Conservation (phyloP, 2,113 vertebrate genomes). For the Calyptomena viridis region DNA sequence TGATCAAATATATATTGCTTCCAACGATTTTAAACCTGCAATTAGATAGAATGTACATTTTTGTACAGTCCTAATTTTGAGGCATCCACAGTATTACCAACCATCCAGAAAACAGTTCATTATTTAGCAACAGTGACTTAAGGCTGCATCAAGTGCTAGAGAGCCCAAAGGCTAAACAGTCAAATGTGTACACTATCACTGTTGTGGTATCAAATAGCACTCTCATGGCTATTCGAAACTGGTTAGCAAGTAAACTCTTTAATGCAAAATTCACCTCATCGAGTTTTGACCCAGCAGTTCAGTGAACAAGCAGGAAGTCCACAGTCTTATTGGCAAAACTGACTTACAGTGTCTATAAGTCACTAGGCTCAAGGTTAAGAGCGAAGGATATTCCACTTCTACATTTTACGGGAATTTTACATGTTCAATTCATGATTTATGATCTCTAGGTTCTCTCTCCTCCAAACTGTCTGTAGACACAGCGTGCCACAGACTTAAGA, state of each 20-base stretch:
- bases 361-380: constrained; percentile 88
- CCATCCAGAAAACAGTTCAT: constrained; percentile 76
- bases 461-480: constrained; percentile 86
- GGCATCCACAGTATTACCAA: constrained; percentile 66
- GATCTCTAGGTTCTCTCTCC: constrained; percentile 87
- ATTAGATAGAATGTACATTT: constrained; percentile 64
- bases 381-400: constrained; percentile 87
- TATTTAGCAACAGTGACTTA: constrained; percentile 70
- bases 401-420: constrained; percentile 89
- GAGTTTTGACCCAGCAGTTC: constrained; percentile 88
- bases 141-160: constrained; percentile 60
- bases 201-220: constrained; percentile 58
- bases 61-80: constrained; percentile 73
- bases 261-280: constrained; percentile 85
- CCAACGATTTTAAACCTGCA: constrained; percentile 66
- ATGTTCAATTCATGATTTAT: constrained; percentile 91
- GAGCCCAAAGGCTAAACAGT: constrained; percentile 66
- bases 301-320: constrained; percentile 83
- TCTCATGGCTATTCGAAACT: constrained; percentile 69
- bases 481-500: constrained; percentile 86
- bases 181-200: constrained; percentile 67
- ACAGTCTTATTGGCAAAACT: constrained; percentile 88
- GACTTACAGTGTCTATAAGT: constrained; percentile 88
- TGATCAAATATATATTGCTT: constrained; percentile 67
- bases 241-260: constrained; percentile 78